Percentiles rank a stretch among this genome's conserved stretches.
phyloP scores from a whole-genome alignment of 2,797 vertebrate species.

The Carapus acus region DNA sequence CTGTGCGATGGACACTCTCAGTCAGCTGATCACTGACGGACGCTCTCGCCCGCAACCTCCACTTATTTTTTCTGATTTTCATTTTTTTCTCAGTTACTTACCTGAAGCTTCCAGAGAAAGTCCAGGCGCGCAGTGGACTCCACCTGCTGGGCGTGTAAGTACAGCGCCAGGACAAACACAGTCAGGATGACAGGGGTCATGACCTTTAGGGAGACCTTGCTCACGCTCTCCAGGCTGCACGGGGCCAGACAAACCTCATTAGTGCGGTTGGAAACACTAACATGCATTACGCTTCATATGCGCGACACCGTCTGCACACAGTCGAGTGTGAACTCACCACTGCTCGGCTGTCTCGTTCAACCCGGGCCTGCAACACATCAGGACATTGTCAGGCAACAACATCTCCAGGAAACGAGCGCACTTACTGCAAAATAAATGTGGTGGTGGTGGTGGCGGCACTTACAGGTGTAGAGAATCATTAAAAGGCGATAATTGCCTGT shows the following conservation, averaged over 20 bases:
- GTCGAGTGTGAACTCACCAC: constrained; percentile 60
- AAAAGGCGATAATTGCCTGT: constrained; percentile 43
- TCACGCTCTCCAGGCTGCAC: constrained; percentile 67
- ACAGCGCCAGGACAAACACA: constrained; percentile 91
- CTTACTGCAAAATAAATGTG: constrained; percentile 7
- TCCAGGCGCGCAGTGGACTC: constrained; percentile 96
- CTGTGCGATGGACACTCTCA: constrained; percentile 59
- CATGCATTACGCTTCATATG: background rate
- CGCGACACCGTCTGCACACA: background rate
- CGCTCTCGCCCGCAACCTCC: constrained; percentile 2
- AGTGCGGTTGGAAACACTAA: no score
- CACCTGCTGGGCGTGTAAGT: constrained; percentile 94
- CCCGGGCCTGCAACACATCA: constrained; percentile 54
- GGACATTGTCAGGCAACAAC: constrained; percentile 18
- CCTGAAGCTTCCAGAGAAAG: constrained; percentile 99
- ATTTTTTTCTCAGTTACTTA: constrained; percentile 44
- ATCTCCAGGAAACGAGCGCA: constrained; percentile 10
- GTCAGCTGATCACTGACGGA: constrained; percentile 6
- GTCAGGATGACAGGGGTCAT: constrained; percentile 89
- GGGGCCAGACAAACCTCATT: no score
- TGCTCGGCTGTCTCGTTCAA: constrained; percentile 70
- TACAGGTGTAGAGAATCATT: constrained; percentile 58
- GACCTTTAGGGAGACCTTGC: constrained; percentile 84
- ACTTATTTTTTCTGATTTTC: background rate
- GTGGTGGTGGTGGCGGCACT: constrained; percentile 28